Evolutionary conservation across 2,113 vertebrate species (phyloP).

Genomic region (Triplophysa dalaica): DNA sequence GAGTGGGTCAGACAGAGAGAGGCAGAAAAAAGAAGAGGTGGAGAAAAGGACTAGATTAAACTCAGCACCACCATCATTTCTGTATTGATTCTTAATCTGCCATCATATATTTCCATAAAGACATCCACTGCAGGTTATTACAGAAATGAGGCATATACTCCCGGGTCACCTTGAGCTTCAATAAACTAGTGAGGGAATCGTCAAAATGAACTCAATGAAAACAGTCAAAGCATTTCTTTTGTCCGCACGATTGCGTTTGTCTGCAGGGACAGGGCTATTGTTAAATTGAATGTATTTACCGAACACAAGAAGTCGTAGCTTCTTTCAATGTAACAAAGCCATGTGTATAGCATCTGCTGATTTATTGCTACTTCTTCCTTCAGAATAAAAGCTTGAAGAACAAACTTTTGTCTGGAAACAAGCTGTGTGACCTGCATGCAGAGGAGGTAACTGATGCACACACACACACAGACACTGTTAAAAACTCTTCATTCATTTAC

Average conservation of each 20-base stretch:
- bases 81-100: conserved; percentile 42
- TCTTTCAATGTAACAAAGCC: conserved; percentile 23
- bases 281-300: conserved; percentile 32
- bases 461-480: background rate
- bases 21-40: background rate
- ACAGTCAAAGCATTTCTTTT: conserved; percentile 14
- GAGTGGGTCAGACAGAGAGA: background rate
- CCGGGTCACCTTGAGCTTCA: conserved; percentile 37
- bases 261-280: conserved; percentile 3
- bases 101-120: conserved; percentile 44
- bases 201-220: conserved; percentile 24
- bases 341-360: background rate
- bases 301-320: conserved; percentile 24
- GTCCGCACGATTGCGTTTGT: conserved; percentile 25
- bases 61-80: conserved; percentile 30
- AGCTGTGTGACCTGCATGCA: conserved; percentile 91
- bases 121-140: conserved; percentile 39
- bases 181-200: conserved; percentile 33
- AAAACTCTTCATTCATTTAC: too few species aligned
- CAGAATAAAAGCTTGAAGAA: conserved; percentile 99
- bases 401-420: conserved; percentile 93
- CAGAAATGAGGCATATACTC: conserved; percentile 39
- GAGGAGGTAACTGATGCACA: conserved; percentile 80
- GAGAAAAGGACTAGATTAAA: conserved; percentile 33
- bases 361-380: conserved; percentile 40